Evolutionary conservation across 2,888 invertebrate species (phyloP).

Genomic region (Cryptosula pallasiana): DNA sequence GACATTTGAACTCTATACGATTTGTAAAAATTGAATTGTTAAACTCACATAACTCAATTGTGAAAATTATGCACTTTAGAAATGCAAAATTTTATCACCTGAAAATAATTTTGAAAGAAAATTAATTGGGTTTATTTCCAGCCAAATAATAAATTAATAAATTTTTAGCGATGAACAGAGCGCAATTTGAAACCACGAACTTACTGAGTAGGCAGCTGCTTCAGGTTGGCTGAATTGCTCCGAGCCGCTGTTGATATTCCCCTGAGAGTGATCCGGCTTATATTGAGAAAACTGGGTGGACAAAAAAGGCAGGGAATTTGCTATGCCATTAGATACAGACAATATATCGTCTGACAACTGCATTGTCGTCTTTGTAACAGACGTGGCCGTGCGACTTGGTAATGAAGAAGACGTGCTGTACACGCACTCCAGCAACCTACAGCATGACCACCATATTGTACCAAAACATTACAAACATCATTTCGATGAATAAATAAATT

Average conservation of each 20-base stretch:
- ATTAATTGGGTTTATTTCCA: too few relatives aligned
- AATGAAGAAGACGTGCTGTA: neutral
- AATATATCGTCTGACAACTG: constrained; percentile 63
- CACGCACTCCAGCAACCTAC: neutral
- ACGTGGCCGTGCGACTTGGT: neutral
- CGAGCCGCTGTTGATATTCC: neutral
- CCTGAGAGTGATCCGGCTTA: constrained; percentile 30
- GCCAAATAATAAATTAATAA: too few relatives aligned
- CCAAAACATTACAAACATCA: too few relatives aligned
- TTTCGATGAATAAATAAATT: too few relatives aligned
- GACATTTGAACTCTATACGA: too few relatives aligned
- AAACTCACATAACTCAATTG: too few relatives aligned
- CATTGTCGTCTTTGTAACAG: constrained; percentile 56
- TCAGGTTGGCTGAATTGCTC: constrained; percentile 43
- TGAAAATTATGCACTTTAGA: too few relatives aligned
- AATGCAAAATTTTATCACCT: too few relatives aligned
- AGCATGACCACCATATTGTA: too few relatives aligned
- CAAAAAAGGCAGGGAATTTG: constrained; percentile 36
- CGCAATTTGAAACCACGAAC: constrained; percentile 27
- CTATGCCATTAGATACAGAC: constrained; percentile 53
- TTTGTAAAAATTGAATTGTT: too few relatives aligned
- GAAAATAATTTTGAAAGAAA: too few relatives aligned
- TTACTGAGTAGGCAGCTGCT: constrained; percentile 41
- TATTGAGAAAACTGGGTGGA: constrained; percentile 31
- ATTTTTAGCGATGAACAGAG: too few relatives aligned